Conservation (phyloP, 2,797 vertebrate species). For the Streptopelia turtur region DNA sequence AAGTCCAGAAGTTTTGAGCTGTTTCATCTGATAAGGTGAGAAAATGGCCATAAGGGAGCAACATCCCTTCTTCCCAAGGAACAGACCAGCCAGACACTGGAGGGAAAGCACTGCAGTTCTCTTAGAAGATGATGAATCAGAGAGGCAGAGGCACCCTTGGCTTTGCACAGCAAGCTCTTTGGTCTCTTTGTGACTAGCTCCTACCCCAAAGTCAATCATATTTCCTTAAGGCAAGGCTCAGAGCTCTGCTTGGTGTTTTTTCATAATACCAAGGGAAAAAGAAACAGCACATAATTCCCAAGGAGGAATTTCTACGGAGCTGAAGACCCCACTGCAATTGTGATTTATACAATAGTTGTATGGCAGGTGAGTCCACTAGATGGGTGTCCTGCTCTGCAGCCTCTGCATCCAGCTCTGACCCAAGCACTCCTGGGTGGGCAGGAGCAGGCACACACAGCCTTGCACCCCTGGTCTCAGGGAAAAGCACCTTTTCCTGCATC, state of each 20-base stretch:
- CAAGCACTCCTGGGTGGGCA: not conserved
- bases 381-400: not conserved
- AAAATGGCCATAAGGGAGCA: not conserved
- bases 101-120: not conserved
- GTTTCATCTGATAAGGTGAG: not conserved
- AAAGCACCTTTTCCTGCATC: not conserved
- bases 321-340: not conserved
- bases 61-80: not conserved
- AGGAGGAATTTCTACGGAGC: not conserved
- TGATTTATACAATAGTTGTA: accelerated
- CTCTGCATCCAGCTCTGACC: not conserved
- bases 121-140: not conserved
- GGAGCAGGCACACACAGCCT: not conserved
- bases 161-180: not conserved
- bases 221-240: not conserved
- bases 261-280: not conserved
- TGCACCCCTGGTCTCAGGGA: not conserved
- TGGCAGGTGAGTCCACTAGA: not conserved
- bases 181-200: not conserved
- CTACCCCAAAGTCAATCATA: not conserved
- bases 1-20: not conserved
- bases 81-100: not conserved
- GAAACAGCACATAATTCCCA: not conserved
- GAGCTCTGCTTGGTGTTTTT: not conserved
- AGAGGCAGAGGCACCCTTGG: not conserved